Evolutionary conservation across 30 jellyfish, hydroid and myxozoan species (phyloP).

Genomic region (Aurelia sp.): DNA sequence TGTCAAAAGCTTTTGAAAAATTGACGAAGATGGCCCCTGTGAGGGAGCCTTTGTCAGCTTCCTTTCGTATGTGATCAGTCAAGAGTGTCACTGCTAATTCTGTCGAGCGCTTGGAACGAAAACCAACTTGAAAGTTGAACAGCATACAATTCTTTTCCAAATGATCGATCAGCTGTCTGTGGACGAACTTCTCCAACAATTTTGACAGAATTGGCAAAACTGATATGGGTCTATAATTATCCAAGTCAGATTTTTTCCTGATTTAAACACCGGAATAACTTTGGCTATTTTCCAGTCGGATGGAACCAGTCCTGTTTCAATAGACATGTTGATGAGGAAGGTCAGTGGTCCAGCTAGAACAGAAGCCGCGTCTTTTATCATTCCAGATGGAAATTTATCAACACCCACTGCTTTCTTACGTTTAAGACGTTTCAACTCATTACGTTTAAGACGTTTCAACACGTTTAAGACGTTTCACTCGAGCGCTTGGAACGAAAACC

Average conservation of each 20-base stretch:
- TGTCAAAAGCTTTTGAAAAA: conserved; percentile 71
- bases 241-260: conserved; percentile 52
- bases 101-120: conserved; percentile 69
- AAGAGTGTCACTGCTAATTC: conserved; percentile 67
- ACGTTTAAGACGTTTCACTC: no score
- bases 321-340: conserved; percentile 20
- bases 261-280: conserved; percentile 61
- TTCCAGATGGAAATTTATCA: conserved; percentile 58
- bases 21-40: conserved; percentile 67
- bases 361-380: conserved; percentile 57
- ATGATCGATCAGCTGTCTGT: conserved; percentile 72
- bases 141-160: conserved; percentile 61
- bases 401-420: conserved; percentile 58
- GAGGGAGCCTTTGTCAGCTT: conserved; percentile 63
- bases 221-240: conserved; percentile 71
- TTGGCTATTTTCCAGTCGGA: conserved; percentile 70
- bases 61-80: conserved; percentile 62
- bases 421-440: conserved; percentile 40
- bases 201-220: conserved; percentile 65
- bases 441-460: no score
- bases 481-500: conserved; percentile 77
- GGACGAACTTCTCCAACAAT: conserved; percentile 58
- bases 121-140: conserved; percentile 62
- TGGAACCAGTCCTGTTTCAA: conserved; percentile 55
- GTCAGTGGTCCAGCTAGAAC: conserved; percentile 46